Conservation (phyloP, 2,113 vertebrate species). For the Microtus pennsylvanicus region DNA sequence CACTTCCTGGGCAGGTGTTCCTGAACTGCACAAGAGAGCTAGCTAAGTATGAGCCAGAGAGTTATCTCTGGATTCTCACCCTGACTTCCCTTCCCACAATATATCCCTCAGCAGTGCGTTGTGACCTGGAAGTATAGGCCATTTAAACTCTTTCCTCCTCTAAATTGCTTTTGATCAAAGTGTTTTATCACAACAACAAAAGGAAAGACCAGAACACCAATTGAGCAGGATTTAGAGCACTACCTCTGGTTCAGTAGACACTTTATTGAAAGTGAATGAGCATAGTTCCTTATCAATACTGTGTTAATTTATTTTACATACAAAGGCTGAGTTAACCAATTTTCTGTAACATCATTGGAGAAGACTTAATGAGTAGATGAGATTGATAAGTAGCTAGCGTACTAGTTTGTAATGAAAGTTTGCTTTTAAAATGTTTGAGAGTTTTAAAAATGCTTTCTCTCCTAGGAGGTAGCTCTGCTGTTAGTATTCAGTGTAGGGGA, state of each 20-base stretch:
- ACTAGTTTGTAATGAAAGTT: not conserved
- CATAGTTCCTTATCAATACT: constrained; percentile 47
- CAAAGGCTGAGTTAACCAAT: not conserved
- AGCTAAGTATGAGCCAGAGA: no score
- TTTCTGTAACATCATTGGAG: not conserved
- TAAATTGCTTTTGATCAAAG: not conserved
- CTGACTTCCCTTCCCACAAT: not conserved
- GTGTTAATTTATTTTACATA: constrained; percentile 45
- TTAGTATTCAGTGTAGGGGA: constrained; percentile 25
- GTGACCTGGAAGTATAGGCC: not conserved
- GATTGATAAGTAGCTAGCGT: constrained; percentile 1
- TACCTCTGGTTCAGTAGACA: not conserved
- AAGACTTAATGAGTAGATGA: constrained; percentile 41
- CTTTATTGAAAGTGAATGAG: constrained; percentile 15
- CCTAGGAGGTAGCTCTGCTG: not conserved
- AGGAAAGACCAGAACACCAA: not conserved
- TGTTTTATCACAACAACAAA: not conserved
- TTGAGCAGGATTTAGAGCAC: constrained; percentile 7
- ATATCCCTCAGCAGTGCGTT: not conserved
- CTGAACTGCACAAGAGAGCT: not conserved
- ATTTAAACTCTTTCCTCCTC: not conserved
- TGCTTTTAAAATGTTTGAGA: constrained; percentile 53
- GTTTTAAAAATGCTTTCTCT: constrained; percentile 58
- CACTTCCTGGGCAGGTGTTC: not conserved
- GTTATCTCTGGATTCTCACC: not conserved